A percentile compares a stretch with the other conserved stretches of the same genome.
phyloP scores from a whole-genome alignment of 2,113 vertebrate genomes.

The Pleuronectes platessa region DNA sequence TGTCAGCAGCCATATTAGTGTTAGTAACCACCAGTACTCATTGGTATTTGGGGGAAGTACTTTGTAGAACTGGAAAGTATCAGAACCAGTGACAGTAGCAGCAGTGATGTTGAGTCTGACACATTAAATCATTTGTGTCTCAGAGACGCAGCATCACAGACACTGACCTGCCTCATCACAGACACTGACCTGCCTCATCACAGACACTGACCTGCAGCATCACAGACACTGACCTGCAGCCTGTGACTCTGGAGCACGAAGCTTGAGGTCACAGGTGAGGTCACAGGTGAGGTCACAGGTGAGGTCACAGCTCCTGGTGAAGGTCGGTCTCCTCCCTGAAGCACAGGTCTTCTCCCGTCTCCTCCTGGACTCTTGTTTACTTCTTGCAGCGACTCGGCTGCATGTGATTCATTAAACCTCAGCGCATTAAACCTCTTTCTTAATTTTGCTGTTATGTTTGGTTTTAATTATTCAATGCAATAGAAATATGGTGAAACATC shows the following conservation, averaged over 20 bases:
- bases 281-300: too few species aligned
- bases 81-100: background rate
- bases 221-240: conserved; percentile 25
- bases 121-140: background rate
- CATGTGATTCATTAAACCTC: conserved; percentile 58
- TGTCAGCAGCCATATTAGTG: background rate
- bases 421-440: background rate
- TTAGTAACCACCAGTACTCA: too few species aligned
- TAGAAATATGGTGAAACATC: too few species aligned
- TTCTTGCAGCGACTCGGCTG: conserved; percentile 24
- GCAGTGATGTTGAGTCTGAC: background rate
- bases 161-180: conserved; percentile 5
- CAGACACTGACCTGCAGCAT: conserved; percentile 1
- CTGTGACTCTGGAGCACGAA: conserved; percentile 32
- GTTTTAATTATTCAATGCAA: too few species aligned
- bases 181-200: conserved; percentile 8
- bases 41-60: too few species aligned
- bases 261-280: conserved; percentile 33
- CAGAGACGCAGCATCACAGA: conserved; percentile 20
- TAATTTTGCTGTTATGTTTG: too few species aligned
- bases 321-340: background rate
- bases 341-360: conserved; percentile 2
- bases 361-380: conserved; percentile 41
- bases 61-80: background rate
- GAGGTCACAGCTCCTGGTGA: conserved; percentile 29